Evolutionary conservation across 2,888 invertebrate species (phyloP), one percentile per base, ranked within the genome.

Genomic region (Platycheirus albimanus): DNA sequence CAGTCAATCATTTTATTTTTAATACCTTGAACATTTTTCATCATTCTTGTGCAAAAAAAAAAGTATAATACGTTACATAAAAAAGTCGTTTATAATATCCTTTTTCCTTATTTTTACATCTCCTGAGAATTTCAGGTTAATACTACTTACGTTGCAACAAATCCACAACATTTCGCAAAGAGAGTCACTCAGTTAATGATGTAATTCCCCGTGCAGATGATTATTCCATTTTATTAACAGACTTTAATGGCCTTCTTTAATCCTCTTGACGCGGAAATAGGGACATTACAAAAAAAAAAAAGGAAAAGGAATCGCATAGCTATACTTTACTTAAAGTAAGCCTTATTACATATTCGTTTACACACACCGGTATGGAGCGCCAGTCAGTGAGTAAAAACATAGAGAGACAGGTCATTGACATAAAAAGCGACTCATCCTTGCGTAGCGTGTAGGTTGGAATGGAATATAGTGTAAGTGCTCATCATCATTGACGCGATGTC

Each of bases 391-490:
- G 19, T 17, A 20, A 20, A 66, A 19, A 41, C 61, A 61, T 4
- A 61, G 17, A n/a, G 61, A 15, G 58, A 28, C 61, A 64, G 80
- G 56, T 80, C 80, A 69, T 80, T 80, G 80, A 66, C 80, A 70
- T 58, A 70, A 38, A 80, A 74, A 64, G 49, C 56, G 58, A 58
- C 49, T 75, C 49, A 80, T 75, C 64, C 70, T 70, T 70, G 63
- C 28, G 11, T 45, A 52, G 15, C 41, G n/a, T 41, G 6, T 8
- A 8, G 10, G 8, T 19, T 2, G 6, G 2, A 43, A 24, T 24
- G 6, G 6, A 24, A 10, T 45, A 19, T 45, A 10, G 45, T 69
- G 28, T 33, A 38, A 67, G 33, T 19, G 47, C 43, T 67, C 67
- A 49, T 74, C 67, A 74, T 72, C 49, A 41, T 63, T 51, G 41